Evolutionary conservation across 2,888 invertebrate species (phyloP), one percentile per base, ranked within the genome.

Genomic region (Eucriotettix oculatus): DNA sequence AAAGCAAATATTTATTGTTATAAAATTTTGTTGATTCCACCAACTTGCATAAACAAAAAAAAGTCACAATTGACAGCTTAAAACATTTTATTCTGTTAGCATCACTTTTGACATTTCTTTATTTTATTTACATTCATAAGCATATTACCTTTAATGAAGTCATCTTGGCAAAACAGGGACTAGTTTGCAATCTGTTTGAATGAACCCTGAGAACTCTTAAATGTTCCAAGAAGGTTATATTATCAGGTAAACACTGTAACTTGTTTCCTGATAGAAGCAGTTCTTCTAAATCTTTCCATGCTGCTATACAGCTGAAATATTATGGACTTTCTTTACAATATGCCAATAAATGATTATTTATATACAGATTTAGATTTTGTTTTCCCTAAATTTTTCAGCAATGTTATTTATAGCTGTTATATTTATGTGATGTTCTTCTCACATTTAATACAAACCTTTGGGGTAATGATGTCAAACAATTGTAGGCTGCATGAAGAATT

Each of bases 251-350:
- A 68, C 80, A 81, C 44, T 84, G 78, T 58, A 92, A 76, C 68
- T 84, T 81, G 70, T 92, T 92, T 43, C 91, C 91, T 1, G 90
- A 90, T 56, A 91, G 69, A 1, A 90, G 84, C 43, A 92, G 72
- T 69, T 90, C 90, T 74, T 91, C 90, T 64, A 91, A 77, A 66
- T 87, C 85, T 1, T 80, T 78, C 90, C 90, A 90, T 67, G 82
- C 83, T 57, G 79, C 79, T 41, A 86, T 78, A 68, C 87, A 87
- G 64, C 83, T 78, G 66, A n/a, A 64, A 64, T 52, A 16, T 16
- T 42, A 10, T 10, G 16, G 1, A 10, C n/a, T 29, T 48, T 55
- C 3, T 40, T n/a, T 59, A 10, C 42, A 48, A 16, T 12, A 48
- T 48, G 48, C 2, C 12, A n/a, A 41, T 56, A n/a, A 42, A 3